phyloP scores from a whole-genome alignment of 2,113 vertebrate genomes.

The Lophura nycthemera region DNA sequence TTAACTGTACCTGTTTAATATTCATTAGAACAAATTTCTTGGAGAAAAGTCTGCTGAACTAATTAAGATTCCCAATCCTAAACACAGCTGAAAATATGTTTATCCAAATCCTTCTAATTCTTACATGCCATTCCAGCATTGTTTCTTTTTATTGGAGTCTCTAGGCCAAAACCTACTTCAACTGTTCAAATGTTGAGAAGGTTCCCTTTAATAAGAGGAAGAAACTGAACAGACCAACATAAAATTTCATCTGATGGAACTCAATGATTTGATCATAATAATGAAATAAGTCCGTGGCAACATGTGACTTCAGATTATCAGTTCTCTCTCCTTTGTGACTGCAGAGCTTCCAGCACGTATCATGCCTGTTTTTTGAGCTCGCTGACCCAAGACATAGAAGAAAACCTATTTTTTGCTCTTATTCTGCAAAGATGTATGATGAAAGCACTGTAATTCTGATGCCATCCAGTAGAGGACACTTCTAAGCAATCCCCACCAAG shows the following conservation, averaged over 20 bases:
- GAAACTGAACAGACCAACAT: background rate
- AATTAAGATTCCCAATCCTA: constrained; percentile 39
- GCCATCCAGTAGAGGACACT: background rate
- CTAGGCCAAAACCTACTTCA: constrained; percentile 7
- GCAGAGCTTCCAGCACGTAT: background rate
- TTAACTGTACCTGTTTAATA: constrained; percentile 52
- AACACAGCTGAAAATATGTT: background rate
- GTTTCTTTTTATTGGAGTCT: background rate
- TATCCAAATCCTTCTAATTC: constrained; percentile 42
- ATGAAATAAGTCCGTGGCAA: background rate
- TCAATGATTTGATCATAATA: background rate
- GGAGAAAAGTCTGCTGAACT: constrained; percentile 30
- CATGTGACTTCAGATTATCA: background rate
- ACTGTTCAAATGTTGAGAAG: background rate
- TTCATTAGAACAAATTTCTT: constrained; percentile 40
- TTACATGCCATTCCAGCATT: background rate
- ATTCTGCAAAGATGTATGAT: background rate
- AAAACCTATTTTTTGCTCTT: background rate
- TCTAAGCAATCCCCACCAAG: background rate
- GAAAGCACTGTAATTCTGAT: background rate
- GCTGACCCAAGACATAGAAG: background rate
- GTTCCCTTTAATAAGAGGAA: background rate
- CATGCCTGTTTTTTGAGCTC: background rate
- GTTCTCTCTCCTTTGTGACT: background rate
- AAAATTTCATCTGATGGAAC: background rate